phyloP scores from a whole-genome alignment of 2,113 vertebrate species.

The Peucedramus taeniatus region DNA sequence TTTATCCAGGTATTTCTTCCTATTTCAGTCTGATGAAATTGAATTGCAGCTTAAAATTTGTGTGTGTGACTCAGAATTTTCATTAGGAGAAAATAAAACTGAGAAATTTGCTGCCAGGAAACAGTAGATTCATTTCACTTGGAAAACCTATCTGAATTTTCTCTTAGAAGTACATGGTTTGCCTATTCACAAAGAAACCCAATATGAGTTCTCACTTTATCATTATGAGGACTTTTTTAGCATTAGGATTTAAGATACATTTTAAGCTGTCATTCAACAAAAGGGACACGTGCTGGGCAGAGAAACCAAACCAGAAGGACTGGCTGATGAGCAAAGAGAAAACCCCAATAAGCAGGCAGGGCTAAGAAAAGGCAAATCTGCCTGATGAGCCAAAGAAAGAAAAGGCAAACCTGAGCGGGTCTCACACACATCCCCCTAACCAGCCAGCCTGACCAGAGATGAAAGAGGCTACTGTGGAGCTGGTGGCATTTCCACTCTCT shows the following conservation, averaged over 20 bases:
- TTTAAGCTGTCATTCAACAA: background rate
- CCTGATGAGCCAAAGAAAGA: background rate
- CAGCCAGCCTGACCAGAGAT: background rate
- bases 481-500: background rate
- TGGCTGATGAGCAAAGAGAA: background rate
- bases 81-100: background rate
- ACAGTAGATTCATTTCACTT: background rate
- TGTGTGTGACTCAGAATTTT: background rate
- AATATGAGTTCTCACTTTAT: background rate
- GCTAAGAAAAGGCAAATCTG: background rate
- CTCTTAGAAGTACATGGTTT: background rate
- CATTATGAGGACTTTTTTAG: background rate
- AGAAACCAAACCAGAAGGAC: background rate
- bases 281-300: background rate
- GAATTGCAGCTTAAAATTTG: background rate
- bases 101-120: background rate
- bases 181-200: background rate
- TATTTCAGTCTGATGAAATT: background rate
- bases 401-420: background rate
- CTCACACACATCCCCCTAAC: background rate
- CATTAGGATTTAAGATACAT: background rate
- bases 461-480: background rate
- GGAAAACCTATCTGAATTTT: background rate
- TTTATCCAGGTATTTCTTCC: background rate
- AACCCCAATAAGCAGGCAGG: fast-evolving